These are phyloP conservation scores for Hippocampus comes DNA, from an alignment of 2,113 vertebrate species.

Conservation along the genomic window DNA sequence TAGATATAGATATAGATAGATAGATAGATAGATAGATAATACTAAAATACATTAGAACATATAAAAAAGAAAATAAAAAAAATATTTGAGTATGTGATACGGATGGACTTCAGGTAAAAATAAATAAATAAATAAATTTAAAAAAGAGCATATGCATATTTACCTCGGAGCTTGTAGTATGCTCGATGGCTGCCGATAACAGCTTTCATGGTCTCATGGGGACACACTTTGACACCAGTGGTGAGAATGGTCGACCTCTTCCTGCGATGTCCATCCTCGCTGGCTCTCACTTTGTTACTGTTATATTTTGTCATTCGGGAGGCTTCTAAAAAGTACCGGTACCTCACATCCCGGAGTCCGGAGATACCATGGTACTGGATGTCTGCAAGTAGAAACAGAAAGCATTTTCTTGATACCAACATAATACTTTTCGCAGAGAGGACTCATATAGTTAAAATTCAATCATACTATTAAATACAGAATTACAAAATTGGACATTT, in stretches of 20 bases:
- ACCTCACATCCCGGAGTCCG: slow-evolving; percentile 77
- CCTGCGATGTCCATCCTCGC: slow-evolving; percentile 72
- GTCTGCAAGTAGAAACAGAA: slow-evolving; percentile 69
- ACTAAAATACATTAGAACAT: too few species aligned
- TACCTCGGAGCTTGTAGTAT: slow-evolving; percentile 92
- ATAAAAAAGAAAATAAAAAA: background rate
- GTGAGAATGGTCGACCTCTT: slow-evolving; percentile 81
- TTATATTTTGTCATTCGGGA: slow-evolving; percentile 66
- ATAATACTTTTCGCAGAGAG: too few species aligned
- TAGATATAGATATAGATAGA: too few species aligned
- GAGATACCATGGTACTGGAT: slow-evolving; percentile 60
- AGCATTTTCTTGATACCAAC: background rate
- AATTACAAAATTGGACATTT: background rate
- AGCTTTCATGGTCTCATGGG: slow-evolving; percentile 83
- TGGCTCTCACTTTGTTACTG: slow-evolving; percentile 64
- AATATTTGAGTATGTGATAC: background rate
- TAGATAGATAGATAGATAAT: too few species aligned
- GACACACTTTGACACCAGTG: slow-evolving; percentile 85
- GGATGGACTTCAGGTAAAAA: background rate
- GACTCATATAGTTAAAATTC: background rate
- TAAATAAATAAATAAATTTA: background rate
- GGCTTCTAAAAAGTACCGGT: slow-evolving; percentile 70
- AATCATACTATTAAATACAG: background rate
- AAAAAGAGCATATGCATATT: slow-evolving; percentile 10
- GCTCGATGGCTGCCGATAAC: slow-evolving; percentile 84